Evolutionary conservation across 2,888 invertebrate species (phyloP).

Genomic region (Eutolmus rufibarbis): DNA sequence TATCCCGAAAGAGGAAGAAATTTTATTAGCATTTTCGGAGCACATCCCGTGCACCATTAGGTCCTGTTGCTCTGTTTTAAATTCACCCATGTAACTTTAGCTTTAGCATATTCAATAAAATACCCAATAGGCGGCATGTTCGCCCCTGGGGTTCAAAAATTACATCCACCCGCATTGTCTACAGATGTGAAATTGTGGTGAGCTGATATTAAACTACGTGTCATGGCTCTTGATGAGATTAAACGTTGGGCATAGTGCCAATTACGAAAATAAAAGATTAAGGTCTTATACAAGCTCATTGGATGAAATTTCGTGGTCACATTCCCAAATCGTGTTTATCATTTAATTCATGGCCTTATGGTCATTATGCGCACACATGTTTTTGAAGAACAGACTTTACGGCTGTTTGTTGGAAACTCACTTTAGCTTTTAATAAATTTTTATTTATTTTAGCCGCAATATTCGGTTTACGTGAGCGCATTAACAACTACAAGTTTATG

Average conservation of each 20-base stretch:
- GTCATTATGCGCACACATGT: neutral
- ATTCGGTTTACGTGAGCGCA: neutral
- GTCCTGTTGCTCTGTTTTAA: neutral
- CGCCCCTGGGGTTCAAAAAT: neutral
- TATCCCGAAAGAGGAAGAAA: neutral
- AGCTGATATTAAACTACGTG: neutral
- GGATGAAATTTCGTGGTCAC: neutral
- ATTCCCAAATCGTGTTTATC: neutral
- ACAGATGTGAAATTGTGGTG: neutral
- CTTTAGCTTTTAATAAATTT: neutral
- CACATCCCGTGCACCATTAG: neutral
- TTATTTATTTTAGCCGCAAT: neutral
- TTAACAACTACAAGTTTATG: neutral
- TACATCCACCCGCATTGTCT: neutral
- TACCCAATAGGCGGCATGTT: neutral
- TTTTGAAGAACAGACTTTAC: neutral
- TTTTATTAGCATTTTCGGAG: neutral
- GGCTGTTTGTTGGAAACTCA: neutral
- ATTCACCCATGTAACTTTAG: neutral
- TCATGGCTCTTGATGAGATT: neutral
- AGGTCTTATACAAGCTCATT: neutral
- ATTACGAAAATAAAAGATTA: neutral
- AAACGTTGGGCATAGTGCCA: neutral
- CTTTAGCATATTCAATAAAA: neutral
- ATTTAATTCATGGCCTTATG: neutral